Percentiles rank a stretch among this genome's conserved stretches.
These are phyloP conservation scores for Delia radicum DNA, from an alignment of 1,140 invertebrate species.

Conservation along the genomic window DNA sequence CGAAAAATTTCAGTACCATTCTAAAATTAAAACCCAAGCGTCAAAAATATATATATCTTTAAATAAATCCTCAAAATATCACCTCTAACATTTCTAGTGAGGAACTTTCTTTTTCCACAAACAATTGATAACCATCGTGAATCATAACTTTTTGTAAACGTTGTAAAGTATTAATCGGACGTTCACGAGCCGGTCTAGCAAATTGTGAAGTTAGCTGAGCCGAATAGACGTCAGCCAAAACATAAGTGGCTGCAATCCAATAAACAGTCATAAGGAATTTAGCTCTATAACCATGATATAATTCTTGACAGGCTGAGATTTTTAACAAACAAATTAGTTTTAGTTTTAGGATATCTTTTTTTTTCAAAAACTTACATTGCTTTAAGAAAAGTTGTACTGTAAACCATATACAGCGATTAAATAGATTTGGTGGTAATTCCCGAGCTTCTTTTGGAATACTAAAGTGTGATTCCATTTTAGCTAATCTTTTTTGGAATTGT, in stretches of 20 bases:
- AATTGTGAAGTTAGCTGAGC: conserved; percentile 71
- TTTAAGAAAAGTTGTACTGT: conserved; percentile 66
- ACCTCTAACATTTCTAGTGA: conserved; percentile 68
- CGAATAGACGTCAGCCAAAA: conserved; percentile 72
- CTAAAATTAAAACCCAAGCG: conserved; percentile 44
- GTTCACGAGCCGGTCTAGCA: conserved; percentile 65
- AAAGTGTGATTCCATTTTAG: neutral
- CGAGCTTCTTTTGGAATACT: neutral
- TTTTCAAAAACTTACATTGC: conserved; percentile 60
- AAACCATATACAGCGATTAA: conserved; percentile 68
- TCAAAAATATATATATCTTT: neutral
- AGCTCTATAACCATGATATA: conserved; percentile 62
- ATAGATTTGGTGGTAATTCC: conserved; percentile 55
- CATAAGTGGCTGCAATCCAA: conserved; percentile 68
- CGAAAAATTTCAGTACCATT: conserved; percentile 74
- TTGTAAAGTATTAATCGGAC: conserved; percentile 64
- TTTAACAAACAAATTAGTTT: neutral
- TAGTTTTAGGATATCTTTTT: neutral
- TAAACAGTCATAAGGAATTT: conserved; percentile 65
- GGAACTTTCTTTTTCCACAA: conserved; percentile 69
- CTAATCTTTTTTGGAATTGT: neutral
- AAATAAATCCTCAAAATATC: neutral
- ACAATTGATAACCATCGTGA: conserved; percentile 61
- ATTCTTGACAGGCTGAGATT: conserved; percentile 49
- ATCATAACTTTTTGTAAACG: conserved; percentile 65